phyloP scores from a whole-genome alignment of 2,797 vertebrate species.

The Gallinago solitaria region DNA sequence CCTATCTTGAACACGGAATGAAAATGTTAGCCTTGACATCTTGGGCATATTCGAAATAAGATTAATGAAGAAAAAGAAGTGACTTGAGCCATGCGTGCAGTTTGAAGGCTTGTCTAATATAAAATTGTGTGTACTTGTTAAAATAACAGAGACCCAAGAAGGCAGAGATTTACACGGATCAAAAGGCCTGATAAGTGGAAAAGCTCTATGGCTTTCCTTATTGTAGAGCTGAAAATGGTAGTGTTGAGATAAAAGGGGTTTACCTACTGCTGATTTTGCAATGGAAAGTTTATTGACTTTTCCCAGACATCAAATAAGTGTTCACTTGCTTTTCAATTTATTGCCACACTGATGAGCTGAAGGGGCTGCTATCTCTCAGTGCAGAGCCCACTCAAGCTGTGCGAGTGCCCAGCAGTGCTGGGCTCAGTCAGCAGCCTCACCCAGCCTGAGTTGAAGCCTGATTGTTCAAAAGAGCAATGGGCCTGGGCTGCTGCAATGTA shows the following conservation, averaged over 20 bases:
- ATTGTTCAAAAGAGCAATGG: background rate
- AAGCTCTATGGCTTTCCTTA: background rate
- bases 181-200: background rate
- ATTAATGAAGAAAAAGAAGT: background rate
- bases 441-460: background rate
- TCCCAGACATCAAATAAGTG: background rate
- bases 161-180: background rate
- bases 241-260: background rate
- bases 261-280: background rate
- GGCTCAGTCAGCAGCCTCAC: background rate
- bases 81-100: background rate
- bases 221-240: background rate
- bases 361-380: background rate
- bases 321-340: background rate
- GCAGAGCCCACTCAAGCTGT: background rate
- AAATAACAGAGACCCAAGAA: background rate
- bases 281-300: background rate
- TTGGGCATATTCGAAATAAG: background rate
- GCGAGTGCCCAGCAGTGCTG: background rate
- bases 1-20: background rate
- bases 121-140: background rate
- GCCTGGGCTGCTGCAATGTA: background rate
- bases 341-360: background rate
- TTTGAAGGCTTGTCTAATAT: background rate
- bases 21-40: background rate